A percentile compares a stretch with the other conserved stretches of the same genome.
These are phyloP conservation scores for Dendrophyllia cribrosa DNA, from an alignment of 64 coral and sea anemone species.

Conservation along the genomic window DNA sequence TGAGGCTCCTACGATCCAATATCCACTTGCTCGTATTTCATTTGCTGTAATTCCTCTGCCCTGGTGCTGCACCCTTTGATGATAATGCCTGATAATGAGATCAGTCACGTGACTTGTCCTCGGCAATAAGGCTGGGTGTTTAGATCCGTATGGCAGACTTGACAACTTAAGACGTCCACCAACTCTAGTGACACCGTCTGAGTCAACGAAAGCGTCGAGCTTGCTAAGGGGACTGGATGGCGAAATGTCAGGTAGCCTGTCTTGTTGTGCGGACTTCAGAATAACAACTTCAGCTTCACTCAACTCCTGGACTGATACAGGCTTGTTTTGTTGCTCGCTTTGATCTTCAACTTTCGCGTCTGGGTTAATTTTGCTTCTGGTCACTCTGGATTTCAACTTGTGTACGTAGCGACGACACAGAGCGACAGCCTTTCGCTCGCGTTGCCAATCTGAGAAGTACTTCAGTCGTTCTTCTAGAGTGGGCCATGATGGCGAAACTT, in stretches of 20 bases:
- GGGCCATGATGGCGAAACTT: not conserved
- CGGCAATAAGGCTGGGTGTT: slow-evolving; percentile 1
- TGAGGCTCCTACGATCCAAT: slow-evolving; percentile 9
- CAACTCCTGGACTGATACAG: not conserved
- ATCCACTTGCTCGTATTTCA: slow-evolving; percentile 3
- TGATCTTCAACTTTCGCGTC: not conserved
- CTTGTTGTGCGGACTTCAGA: not conserved
- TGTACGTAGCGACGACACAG: not conserved
- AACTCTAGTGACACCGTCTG: not conserved
- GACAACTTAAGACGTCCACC: slow-evolving; percentile 10
- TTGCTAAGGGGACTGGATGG: not conserved
- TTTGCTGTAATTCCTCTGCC: not conserved
- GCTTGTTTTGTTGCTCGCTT: not conserved
- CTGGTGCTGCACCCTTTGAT: slow-evolving; percentile 25
- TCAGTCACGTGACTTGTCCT: not conserved
- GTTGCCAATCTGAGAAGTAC: not conserved
- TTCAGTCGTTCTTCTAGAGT: not conserved
- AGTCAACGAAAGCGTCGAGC: not conserved
- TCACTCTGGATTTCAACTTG: not conserved
- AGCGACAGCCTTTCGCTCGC: no score
- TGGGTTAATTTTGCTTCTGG: no score
- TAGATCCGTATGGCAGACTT: not conserved
- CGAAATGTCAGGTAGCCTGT: not conserved
- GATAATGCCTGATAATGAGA: slow-evolving; percentile 13
- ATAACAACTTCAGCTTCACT: not conserved